A percentile compares a stretch with the other conserved stretches of the same genome.
phyloP scores from a whole-genome alignment of 1,140 invertebrate species.

The Drosophila nebulosa region DNA sequence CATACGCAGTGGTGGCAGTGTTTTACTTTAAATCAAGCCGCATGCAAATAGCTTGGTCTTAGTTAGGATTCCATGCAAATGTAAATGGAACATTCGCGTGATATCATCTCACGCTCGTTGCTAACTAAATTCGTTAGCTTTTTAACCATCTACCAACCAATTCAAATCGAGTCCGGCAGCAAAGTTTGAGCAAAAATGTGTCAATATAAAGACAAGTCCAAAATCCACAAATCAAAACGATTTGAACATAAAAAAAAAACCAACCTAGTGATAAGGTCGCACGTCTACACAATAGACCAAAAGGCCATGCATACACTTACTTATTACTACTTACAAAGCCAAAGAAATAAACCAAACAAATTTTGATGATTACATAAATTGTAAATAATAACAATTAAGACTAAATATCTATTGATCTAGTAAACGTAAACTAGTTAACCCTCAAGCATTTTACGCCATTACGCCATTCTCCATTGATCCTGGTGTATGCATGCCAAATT shows the following conservation, averaged over 20 bases:
- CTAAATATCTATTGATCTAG: conserved; percentile 13
- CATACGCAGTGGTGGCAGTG: conserved; percentile 81
- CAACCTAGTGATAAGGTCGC: conserved; percentile 68
- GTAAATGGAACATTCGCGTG: conserved; percentile 4
- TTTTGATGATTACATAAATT: conserved; percentile 4
- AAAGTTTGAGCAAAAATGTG: conserved; percentile 81
- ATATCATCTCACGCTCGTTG: conserved; percentile 28
- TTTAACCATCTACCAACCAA: conserved; percentile 23
- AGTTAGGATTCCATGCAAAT: conserved; percentile 23
- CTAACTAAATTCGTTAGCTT: not conserved
- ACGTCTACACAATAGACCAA: conserved; percentile 71
- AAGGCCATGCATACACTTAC: conserved; percentile 60
- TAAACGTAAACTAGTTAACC: not conserved
- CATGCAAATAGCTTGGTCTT: conserved; percentile 52
- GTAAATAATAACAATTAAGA: conserved; percentile 43
- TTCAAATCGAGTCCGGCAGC: conserved; percentile 79
- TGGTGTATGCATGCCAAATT: conserved; percentile 53
- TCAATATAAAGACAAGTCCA: conserved; percentile 77
- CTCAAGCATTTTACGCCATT: not conserved
- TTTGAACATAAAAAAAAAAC: conserved; percentile 6
- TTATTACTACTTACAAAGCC: conserved; percentile 4
- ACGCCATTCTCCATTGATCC: not conserved
- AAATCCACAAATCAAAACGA: conserved; percentile 11
- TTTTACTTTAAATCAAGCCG: conserved; percentile 79
- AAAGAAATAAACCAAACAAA: not conserved